phyloP scores from a whole-genome alignment of 2,888 invertebrate species.

The Sinopyrophorus schimmeli region DNA sequence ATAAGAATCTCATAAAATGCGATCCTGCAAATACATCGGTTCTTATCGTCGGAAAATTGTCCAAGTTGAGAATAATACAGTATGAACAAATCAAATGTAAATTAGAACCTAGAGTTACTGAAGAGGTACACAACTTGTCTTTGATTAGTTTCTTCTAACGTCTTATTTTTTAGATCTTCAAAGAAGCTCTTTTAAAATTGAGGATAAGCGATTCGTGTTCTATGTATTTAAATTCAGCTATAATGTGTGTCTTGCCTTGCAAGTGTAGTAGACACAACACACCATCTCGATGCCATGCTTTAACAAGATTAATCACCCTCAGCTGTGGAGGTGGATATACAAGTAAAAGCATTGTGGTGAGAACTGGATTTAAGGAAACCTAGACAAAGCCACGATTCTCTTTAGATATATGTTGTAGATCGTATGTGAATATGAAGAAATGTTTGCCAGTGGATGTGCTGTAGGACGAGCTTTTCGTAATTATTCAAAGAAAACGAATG shows the following conservation, averaged over 20 bases:
- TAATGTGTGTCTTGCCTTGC: conserved; percentile 73
- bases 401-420: conserved; percentile 51
- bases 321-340: conserved; percentile 58
- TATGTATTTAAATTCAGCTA: conserved; percentile 75
- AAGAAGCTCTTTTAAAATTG: conserved; percentile 65
- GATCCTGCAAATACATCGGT: conserved; percentile 73
- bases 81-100: conserved; percentile 70
- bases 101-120: conserved; percentile 71
- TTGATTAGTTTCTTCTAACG: neutral
- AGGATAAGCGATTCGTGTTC: conserved; percentile 75
- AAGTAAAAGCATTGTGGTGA: conserved; percentile 75
- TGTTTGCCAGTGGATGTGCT: conserved; percentile 78
- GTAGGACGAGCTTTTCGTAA: conserved; percentile 79
- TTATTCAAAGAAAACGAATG: conserved; percentile 63
- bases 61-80: conserved; percentile 67
- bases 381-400: neutral
- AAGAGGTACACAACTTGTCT: conserved; percentile 61
- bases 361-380: neutral
- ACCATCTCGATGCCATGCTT: conserved; percentile 73
- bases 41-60: conserved; percentile 77
- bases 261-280: conserved; percentile 82
- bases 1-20: too few relatives aligned
- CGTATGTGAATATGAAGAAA: conserved; percentile 76
- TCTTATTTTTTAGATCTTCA: conserved; percentile 58
- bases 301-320: conserved; percentile 73